Percentiles rank a stretch among this genome's conserved stretches.
phyloP scores from a whole-genome alignment of 37 sponge, comb jelly and placozoan genomes.

The Theonella swinhoei region DNA sequence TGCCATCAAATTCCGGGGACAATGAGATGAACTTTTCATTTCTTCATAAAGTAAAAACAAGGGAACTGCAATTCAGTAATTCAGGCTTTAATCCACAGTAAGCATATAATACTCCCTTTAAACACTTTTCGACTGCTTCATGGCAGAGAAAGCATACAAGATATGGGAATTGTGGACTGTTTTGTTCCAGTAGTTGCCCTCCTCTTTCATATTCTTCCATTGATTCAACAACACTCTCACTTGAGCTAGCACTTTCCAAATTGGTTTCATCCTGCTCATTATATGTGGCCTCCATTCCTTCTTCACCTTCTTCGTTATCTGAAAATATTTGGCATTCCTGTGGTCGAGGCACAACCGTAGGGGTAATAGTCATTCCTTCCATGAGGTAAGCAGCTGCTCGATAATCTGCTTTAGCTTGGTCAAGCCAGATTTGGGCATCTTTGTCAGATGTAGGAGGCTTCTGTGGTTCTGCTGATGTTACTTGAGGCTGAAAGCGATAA shows the following conservation, averaged over 20 bases:
- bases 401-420: conserved; percentile 54
- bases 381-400: conserved; percentile 27
- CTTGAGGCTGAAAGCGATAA: not conserved
- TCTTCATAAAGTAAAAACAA: conserved; percentile 22
- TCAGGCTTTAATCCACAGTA: conserved; percentile 31
- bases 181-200: too few species aligned
- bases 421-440: conserved; percentile 37
- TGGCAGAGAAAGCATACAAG: conserved; percentile 76
- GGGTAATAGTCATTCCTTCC: not conserved
- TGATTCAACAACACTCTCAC: too few species aligned
- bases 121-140: conserved; percentile 69
- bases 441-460: conserved; percentile 2
- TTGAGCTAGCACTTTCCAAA: too few species aligned
- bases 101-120: conserved; percentile 66
- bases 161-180: conserved; percentile 41
- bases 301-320: conserved; percentile 1
- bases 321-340: not conserved
- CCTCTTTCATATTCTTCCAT: too few species aligned
- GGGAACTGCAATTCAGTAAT: conserved; percentile 19
- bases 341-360: not conserved
- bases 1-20: not conserved
- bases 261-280: too few species aligned
- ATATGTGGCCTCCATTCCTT: not conserved
- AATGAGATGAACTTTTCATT: conserved; percentile 13
- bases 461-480: too few species aligned